Conservation (phyloP, 2,113 vertebrate species). For the Herpailurus yagouaroundi region DNA sequence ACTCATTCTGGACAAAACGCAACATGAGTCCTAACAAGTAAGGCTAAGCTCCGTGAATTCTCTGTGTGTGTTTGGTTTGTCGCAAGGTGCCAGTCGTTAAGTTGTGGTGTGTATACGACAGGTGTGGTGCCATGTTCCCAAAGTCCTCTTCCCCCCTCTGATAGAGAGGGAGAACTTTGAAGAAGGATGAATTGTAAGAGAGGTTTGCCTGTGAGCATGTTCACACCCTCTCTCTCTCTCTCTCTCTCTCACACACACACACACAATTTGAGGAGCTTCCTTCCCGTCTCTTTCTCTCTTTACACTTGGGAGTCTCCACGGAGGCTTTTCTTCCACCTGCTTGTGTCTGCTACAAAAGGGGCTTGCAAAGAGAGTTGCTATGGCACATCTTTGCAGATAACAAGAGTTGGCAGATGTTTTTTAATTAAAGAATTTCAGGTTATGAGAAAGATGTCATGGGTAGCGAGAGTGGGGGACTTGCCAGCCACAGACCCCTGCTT, state of each 20-base stretch:
- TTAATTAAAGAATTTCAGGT: constrained; percentile 87
- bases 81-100: neutral
- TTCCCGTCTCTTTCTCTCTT: neutral
- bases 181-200: neutral
- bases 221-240: neutral
- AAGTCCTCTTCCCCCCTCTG: neutral
- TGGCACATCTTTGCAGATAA: constrained; percentile 75
- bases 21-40: neutral
- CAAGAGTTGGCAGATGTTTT: constrained; percentile 85
- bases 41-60: neutral
- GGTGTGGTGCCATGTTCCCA: neutral
- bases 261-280: neutral
- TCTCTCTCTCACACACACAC: neutral
- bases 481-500: constrained; percentile 38
- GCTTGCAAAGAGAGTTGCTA: constrained; percentile 76
- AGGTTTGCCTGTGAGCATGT: neutral
- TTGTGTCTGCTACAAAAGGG: constrained; percentile 75
- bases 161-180: neutral
- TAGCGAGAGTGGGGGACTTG: constrained; percentile 68
- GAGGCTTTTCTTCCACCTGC: constrained; percentile 77
- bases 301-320: neutral
- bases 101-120: neutral
- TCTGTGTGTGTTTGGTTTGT: neutral
- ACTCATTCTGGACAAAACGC: neutral
- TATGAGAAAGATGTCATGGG: constrained; percentile 75